Conservation (phyloP, 2,797 vertebrate species). For the Cirrhinus molitorella region DNA sequence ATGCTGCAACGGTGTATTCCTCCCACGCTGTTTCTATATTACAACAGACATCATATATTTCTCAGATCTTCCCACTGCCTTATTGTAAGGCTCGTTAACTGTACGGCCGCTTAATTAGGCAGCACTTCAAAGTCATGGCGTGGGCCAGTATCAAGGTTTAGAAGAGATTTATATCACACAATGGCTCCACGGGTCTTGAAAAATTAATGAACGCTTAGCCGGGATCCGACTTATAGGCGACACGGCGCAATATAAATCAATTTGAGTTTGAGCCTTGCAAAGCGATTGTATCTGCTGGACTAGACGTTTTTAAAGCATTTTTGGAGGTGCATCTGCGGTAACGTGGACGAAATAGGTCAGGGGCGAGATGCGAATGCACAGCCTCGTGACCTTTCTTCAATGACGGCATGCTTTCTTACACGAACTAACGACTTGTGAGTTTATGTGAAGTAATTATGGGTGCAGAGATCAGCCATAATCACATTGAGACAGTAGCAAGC, state of each 20-base stretch:
- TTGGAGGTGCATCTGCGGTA: conserved; percentile 48
- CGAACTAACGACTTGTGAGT: conserved; percentile 50
- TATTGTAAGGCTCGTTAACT: conserved; percentile 74
- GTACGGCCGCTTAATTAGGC: conserved; percentile 74
- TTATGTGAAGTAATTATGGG: conserved; percentile 59
- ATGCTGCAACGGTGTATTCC: conserved; percentile 15
- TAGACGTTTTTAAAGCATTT: conserved; percentile 68
- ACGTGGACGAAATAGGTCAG: conserved; percentile 44
- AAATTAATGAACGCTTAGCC: conserved; percentile 75
- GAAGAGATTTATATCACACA: conserved; percentile 72
- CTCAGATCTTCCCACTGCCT: conserved; percentile 67
- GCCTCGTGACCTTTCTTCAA: conserved; percentile 28
- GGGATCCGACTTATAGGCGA: conserved; percentile 68
- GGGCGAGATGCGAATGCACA: background rate
- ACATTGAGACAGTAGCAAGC: conserved; percentile 49
- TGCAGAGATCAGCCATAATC: conserved; percentile 58
- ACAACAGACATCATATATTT: conserved; percentile 66
- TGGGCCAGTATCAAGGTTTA: conserved; percentile 64
- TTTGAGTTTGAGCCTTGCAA: conserved; percentile 61
- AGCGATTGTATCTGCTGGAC: conserved; percentile 55
- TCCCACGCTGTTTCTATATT: conserved; percentile 60
- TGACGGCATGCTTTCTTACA: conserved; percentile 30
- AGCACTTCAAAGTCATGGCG: conserved; percentile 72
- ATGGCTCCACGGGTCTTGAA: conserved; percentile 68
- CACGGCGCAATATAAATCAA: conserved; percentile 67